phyloP scores from a whole-genome alignment of 2,113 vertebrate genomes.

The Henicopernis longicauda region DNA sequence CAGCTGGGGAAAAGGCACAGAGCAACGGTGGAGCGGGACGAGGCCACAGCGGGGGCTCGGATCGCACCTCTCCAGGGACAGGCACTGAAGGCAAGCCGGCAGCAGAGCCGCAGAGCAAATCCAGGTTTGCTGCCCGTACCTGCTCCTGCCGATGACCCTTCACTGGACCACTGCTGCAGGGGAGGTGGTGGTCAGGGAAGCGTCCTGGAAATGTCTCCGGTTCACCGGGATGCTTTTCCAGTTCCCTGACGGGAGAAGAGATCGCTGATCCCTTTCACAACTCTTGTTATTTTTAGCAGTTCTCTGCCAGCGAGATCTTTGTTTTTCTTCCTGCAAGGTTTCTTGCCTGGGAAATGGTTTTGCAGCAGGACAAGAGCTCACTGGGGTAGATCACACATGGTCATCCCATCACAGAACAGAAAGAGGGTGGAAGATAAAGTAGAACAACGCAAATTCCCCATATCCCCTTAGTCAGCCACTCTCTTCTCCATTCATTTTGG shows the following conservation, averaged over 20 bases:
- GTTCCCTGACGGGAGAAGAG: neutral
- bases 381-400: neutral
- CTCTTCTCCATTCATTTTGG: neutral
- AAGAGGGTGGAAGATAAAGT: neutral
- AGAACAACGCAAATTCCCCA: neutral
- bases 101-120: neutral
- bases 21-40: neutral
- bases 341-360: neutral
- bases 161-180: neutral
- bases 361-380: neutral
- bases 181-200: neutral
- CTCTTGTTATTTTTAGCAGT: neutral
- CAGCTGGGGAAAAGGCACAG: neutral
- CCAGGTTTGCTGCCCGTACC: neutral
- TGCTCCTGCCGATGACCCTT: neutral
- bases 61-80: fast-evolving
- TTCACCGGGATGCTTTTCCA: neutral
- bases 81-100: neutral
- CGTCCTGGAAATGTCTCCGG: neutral
- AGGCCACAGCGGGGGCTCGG: fast-evolving
- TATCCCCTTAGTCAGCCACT: neutral
- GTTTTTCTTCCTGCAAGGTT: neutral
- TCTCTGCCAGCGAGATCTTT: fast-evolving
- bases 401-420: too few relatives aligned
- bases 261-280: neutral